These are phyloP conservation scores for Sycobia sp. DNA, from an alignment of 1,140 invertebrate species.

Conservation along the genomic window DNA sequence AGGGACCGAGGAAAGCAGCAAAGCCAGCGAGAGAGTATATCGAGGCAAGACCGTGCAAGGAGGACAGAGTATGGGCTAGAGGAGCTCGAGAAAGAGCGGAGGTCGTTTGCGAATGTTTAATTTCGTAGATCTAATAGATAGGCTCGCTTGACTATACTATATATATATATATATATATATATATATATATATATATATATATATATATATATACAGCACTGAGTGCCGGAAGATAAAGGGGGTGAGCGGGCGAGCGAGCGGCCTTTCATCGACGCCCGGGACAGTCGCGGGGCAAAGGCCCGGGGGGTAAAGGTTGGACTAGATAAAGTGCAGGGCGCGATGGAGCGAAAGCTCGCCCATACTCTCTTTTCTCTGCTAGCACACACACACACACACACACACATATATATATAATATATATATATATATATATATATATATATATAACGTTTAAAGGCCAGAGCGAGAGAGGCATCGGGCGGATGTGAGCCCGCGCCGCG, in stretches of 20 bases:
- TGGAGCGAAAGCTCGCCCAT: not conserved
- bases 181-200: no score
- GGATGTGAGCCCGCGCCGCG: not conserved
- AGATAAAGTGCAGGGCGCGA: no score
- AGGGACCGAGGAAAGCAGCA: not conserved
- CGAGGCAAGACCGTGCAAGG: no score
- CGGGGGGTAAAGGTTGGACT: no score
- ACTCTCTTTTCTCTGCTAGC: not conserved
- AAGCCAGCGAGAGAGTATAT: not conserved
- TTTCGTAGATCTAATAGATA: constrained; percentile 40
- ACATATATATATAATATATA: no score
- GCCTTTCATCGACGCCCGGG: constrained; percentile 15
- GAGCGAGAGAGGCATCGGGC: no score
- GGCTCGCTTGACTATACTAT: constrained; percentile 28
- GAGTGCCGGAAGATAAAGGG: constrained; percentile 21
- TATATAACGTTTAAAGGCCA: no score
- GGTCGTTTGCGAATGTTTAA: constrained; percentile 35
- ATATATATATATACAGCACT: no score
- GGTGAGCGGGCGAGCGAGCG: not conserved
- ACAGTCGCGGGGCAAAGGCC: not conserved
- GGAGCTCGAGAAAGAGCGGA: not conserved
- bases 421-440: no score
- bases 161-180: no score
- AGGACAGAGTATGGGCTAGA: no score
- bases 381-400: no score